Evolutionary conservation across 2,797 vertebrate species (phyloP), one percentile per base, ranked within the genome.

Genomic region (Lutjanus argentimaculatus): DNA sequence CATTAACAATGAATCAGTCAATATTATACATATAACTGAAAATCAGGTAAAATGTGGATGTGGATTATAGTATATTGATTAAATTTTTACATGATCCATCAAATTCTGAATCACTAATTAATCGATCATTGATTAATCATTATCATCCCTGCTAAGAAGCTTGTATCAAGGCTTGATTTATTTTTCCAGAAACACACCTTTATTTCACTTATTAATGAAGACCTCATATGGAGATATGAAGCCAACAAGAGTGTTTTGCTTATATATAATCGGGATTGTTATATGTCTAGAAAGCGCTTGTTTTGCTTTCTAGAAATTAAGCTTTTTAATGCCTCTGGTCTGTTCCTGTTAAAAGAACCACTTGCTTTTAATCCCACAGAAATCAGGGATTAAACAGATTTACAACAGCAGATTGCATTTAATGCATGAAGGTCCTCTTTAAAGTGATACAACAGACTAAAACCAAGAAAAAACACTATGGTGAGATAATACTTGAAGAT

Each of bases 301-400:
- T 62, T 67, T 69, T 52, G 62, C 42, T 67, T 53, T 67, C 49
- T 61, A 62, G 48, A 48, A 53, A 73, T 62, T 6, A n/a, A 15
- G n/a, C 14, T 51, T 46, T 72, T n/a, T 30, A 62, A 52, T 43
- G 4, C 10, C 2, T 22, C 6, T 22, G 8, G 14, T 4, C n/a
- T 52, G 1, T 52, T 62, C 14, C 57, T 2, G 2, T 59, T 15
- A 36, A 40, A 49, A 22, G 42, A 66, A 42, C 22, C 13, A 4
- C 22, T 46, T 55, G 11, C 25, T 8, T 72, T 51, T 45, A 16
- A 30, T 61, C 65, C 36, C 36, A 67, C 8, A 21, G 1, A 49
- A 59, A 46, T 40, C 25, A 46, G 49, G 42, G 66, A 76, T 59
- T n/a, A 68, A 68, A 62, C 57, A 10, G 30, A 42, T 19, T 25